phyloP scores from a whole-genome alignment of 2,888 invertebrate genomes.

The Drosophila hawaiiensis region DNA sequence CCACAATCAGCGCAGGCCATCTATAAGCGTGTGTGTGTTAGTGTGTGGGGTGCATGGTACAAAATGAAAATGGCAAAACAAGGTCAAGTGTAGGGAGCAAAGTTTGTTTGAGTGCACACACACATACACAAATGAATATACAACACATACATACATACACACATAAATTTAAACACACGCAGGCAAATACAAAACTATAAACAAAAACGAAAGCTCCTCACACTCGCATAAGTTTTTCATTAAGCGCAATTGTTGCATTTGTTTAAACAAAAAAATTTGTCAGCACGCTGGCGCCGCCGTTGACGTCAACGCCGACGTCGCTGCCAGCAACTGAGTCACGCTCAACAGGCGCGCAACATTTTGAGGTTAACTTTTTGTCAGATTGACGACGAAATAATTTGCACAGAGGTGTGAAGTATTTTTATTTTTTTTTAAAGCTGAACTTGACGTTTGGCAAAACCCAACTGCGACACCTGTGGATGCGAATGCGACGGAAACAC shows the following conservation, averaged over 20 bases:
- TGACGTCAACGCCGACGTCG: background rate
- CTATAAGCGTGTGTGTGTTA: conserved; percentile 13
- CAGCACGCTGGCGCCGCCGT: conserved; percentile 27
- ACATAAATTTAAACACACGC: conserved; percentile 7
- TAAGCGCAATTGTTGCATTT: conserved; percentile 52
- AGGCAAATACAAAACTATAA: conserved; percentile 30
- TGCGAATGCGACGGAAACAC: conserved; percentile 41
- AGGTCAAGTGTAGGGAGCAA: conserved; percentile 81
- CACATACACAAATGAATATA: conserved; percentile 22
- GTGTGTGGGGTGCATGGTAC: conserved; percentile 46
- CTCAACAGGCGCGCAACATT: conserved; percentile 62
- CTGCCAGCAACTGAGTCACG: conserved; percentile 59
- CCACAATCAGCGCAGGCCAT: conserved; percentile 41
- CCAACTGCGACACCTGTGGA: conserved; percentile 67
- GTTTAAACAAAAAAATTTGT: conserved; percentile 59
- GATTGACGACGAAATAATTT: conserved; percentile 72
- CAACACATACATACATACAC: conserved; percentile 8
- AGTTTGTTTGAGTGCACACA: conserved; percentile 73
- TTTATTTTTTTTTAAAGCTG: conserved; percentile 42
- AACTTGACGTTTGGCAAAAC: conserved; percentile 65
- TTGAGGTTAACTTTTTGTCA: conserved; percentile 76
- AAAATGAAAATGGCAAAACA: conserved; percentile 78
- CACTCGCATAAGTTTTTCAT: conserved; percentile 63
- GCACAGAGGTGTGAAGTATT: conserved; percentile 70
- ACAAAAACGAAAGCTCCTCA: conserved; percentile 56